Evolutionary conservation across 1,140 invertebrate genomes (phyloP).

Genomic region (Nixonia krombeini): DNA sequence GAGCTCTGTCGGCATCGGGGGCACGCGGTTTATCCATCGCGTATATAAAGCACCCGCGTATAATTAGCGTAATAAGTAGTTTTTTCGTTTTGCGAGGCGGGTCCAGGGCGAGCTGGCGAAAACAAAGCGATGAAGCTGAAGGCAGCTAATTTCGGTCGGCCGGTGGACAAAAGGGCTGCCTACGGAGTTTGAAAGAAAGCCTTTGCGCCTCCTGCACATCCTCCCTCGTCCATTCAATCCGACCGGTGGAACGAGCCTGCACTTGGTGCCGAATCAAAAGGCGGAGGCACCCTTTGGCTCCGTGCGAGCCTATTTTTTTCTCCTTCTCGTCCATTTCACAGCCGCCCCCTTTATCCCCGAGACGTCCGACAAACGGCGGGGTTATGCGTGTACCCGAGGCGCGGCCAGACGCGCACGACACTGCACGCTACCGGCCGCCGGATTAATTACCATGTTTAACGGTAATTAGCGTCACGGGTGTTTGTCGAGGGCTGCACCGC

Average conservation of each 20-base stretch:
- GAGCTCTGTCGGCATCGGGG: slow-evolving; percentile 45
- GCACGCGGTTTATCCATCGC: slow-evolving; percentile 21
- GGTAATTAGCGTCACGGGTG: slow-evolving; percentile 60
- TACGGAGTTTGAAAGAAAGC: slow-evolving; percentile 52
- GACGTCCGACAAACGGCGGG: slow-evolving; percentile 62
- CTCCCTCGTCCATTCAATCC: slow-evolving; percentile 66
- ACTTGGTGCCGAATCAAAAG: slow-evolving; percentile 63
- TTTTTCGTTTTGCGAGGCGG: slow-evolving; percentile 68
- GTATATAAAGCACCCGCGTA: slow-evolving; percentile 60
- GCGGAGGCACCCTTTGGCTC: slow-evolving; percentile 64
- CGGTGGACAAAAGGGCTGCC: slow-evolving; percentile 60
- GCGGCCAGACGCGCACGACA: slow-evolving; percentile 50
- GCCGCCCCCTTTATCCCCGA: slow-evolving; percentile 52
- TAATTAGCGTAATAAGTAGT: slow-evolving; percentile 72
- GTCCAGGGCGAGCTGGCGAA: slow-evolving; percentile 52
- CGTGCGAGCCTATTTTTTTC: slow-evolving; percentile 52
- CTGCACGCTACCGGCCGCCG: slow-evolving; percentile 50
- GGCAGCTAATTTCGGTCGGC: slow-evolving; percentile 63
- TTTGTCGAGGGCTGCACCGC: slow-evolving; percentile 38
- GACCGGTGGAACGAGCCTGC: slow-evolving; percentile 50
- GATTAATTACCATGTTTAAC: slow-evolving; percentile 65
- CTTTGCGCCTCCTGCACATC: slow-evolving; percentile 58
- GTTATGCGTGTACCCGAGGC: slow-evolving; percentile 52
- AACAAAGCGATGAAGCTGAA: slow-evolving; percentile 64
- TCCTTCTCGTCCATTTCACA: slow-evolving; percentile 42